Evolutionary conservation across 1,140 invertebrate genomes (phyloP), one percentile per base, ranked within the genome.

Genomic region (Cyphomyrmex costatus): DNA sequence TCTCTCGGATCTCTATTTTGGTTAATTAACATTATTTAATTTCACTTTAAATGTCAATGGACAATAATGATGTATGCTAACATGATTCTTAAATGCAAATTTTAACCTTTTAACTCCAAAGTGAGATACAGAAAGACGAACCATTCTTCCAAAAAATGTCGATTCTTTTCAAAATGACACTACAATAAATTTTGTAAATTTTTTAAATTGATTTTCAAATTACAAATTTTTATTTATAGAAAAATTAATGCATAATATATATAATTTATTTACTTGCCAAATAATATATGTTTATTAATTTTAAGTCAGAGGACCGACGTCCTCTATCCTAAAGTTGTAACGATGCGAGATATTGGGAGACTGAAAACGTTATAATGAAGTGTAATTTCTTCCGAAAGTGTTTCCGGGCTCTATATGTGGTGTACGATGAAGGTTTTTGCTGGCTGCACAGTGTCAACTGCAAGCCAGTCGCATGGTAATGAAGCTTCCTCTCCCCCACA

Each of bases 391-490:
- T 83, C 68, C 7, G 27, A 46, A 8, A 19, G 53, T 82, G 49
- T 74, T 74, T 46, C 10, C 36, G 27, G 16, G 19, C 12, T 56
- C 33, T 10, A 30, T 49, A 3, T 53, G 46, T 53, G n/a, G 77
- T 27, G 27, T 30, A 66, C 19, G 19, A 30, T 14, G n/a, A 49
- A n/a, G 46, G 36, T 53, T 83, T 53, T 49, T 14, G 42, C 27
- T 73, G 14, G 19, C 24, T 49, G 56, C 42, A 33, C 36, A 56
- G 36, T 83, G 79, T 83, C 79, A 83, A 83, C 68, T 83, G 68
- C 79, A 83, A 46, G 68, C 53, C 36, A 68, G 79, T 56, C 68
- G 68, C 68, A 73, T 74, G 42, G 56, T 68, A 83, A 73, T 71
- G 68, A 83, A 68, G 56, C 73, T n/a, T 33, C 5, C 36, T 12